phyloP scores from a whole-genome alignment of 2,113 vertebrate species.

The Stegostoma tigrinum region DNA sequence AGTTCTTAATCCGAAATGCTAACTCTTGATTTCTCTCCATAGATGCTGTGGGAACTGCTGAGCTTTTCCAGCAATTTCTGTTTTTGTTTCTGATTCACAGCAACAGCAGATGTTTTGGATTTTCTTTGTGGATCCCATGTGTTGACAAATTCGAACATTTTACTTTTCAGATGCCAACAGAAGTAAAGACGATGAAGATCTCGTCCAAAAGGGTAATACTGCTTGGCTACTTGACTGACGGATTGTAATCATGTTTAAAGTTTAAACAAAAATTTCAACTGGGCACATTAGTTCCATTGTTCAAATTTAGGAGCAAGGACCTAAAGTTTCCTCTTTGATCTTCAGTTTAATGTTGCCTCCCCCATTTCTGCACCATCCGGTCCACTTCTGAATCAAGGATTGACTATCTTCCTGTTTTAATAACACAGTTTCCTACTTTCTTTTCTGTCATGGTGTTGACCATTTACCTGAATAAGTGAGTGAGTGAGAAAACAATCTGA shows the following conservation, averaged over 20 bases:
- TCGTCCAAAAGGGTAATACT: slow-evolving; percentile 85
- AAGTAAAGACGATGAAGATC: slow-evolving; percentile 93
- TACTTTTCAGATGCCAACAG: slow-evolving; percentile 69
- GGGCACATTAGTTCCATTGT: not conserved
- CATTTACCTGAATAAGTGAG: not conserved
- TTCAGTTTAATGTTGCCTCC: not conserved
- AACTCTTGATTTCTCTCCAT: too few species aligned
- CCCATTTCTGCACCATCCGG: not conserved
- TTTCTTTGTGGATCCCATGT: not conserved
- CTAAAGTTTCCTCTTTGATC: not conserved
- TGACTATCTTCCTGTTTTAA: not conserved
- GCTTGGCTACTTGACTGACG: not conserved
- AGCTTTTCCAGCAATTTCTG: too few species aligned
- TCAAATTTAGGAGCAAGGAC: not conserved
- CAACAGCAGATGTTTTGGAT: too few species aligned
- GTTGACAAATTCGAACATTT: not conserved
- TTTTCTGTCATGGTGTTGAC: not conserved
- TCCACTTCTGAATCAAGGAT: not conserved
- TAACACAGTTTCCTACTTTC: not conserved
- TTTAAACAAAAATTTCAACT: not conserved
- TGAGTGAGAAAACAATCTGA: not conserved
- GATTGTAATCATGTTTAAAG: not conserved
- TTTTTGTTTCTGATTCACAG: too few species aligned
- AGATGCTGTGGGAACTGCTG: too few species aligned
- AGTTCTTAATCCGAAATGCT: too few species aligned